A percentile compares a stretch with the other conserved stretches of the same genome.
Conservation (phyloP, 2,797 vertebrate genomes). For the Anisognathus igniventris region DNA sequence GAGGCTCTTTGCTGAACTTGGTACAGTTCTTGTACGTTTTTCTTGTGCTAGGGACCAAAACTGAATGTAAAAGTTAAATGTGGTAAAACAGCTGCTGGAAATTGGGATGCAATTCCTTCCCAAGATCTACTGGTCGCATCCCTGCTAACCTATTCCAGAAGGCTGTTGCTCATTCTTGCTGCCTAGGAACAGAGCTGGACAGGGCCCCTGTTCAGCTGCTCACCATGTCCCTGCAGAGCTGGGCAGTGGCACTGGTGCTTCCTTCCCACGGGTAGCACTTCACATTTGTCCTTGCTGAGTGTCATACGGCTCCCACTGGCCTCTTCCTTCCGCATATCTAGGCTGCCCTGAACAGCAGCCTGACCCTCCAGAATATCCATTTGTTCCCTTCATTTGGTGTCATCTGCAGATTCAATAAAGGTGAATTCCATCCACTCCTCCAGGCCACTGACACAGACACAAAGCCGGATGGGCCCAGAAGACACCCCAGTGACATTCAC, state of each 20-base stretch:
- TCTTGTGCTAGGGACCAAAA: background rate
- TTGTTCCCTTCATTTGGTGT: background rate
- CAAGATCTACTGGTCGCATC: background rate
- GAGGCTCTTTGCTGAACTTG: background rate
- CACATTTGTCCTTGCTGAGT: background rate
- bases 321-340: background rate
- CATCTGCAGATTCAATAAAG: background rate
- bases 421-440: background rate
- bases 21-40: background rate
- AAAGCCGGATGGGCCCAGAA: background rate
- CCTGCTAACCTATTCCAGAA: background rate
- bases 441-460: background rate
- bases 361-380: background rate
- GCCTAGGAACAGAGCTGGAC: background rate
- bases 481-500: background rate
- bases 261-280: background rate
- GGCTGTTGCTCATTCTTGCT: background rate
- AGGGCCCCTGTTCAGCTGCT: background rate
- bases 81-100: background rate
- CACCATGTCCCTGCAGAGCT: background rate
- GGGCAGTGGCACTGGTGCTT: background rate
- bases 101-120: background rate
- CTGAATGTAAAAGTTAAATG: background rate
- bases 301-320: background rate
- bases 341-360: background rate